Percentiles rank a stretch among this genome's conserved stretches.
phyloP scores from a whole-genome alignment of 2,113 vertebrate species.

The Psophia crepitans region DNA sequence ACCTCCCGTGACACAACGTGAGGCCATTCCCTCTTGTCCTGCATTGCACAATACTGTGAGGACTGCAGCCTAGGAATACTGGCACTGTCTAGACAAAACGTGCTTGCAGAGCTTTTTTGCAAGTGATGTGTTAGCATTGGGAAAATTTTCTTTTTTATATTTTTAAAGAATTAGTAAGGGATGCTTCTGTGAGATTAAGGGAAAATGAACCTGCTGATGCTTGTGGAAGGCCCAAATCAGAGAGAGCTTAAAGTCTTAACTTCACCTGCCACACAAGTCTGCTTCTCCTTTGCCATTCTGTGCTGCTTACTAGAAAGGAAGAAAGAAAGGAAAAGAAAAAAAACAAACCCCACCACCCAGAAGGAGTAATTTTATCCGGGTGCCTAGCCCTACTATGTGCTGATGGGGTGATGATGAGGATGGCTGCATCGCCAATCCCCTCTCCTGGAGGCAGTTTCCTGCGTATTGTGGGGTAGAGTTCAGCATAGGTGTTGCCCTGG shows the following conservation, averaged over 20 bases:
- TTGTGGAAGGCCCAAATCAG: neutral
- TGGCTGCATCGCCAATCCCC: neutral
- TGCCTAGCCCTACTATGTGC: neutral
- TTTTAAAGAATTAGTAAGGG: neutral
- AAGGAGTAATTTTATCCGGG: neutral
- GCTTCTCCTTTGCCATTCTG: neutral
- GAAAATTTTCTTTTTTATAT: neutral
- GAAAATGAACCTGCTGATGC: neutral
- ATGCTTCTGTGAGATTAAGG: neutral
- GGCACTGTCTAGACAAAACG: neutral
- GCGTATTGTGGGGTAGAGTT: accelerated
- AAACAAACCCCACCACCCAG: no score
- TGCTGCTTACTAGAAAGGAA: neutral
- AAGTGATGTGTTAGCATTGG: neutral
- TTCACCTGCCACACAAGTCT: neutral
- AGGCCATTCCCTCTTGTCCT: no score
- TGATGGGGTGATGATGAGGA: neutral
- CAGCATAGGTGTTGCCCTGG: neutral
- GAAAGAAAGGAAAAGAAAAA: no score
- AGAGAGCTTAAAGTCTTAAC: neutral
- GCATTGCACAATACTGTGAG: neutral
- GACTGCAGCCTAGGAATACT: neutral
- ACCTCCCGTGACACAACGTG: no score
- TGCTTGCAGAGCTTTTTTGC: neutral
- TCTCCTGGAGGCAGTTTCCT: neutral